Percentiles rank a stretch among this genome's conserved stretches.
phyloP scores from a whole-genome alignment of 2,113 vertebrate species.

The Ceyx melanurus region DNA sequence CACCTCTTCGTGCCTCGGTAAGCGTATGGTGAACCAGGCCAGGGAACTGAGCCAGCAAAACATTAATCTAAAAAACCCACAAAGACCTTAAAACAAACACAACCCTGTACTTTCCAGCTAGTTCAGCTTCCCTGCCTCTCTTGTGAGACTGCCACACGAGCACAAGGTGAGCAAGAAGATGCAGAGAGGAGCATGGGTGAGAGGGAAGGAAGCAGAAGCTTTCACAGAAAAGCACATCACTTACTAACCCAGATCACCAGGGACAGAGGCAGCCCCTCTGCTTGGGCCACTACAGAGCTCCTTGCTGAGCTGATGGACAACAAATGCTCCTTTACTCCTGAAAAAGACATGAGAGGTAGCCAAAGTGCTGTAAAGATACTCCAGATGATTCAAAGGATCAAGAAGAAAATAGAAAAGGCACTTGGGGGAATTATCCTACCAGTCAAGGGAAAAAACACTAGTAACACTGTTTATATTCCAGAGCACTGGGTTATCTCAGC shows the following conservation, averaged over 20 bases:
- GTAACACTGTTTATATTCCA: neutral
- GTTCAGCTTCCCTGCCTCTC: neutral
- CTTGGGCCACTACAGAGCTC: rapidly evolving
- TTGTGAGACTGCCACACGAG: neutral
- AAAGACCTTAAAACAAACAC: neutral
- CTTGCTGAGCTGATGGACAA: neutral
- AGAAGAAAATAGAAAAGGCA: neutral
- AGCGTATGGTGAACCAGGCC: rapidly evolving
- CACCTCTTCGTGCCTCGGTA: neutral
- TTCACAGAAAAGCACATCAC: too few species aligned
- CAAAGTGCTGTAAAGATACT: neutral
- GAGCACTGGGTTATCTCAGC: neutral
- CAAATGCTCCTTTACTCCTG: neutral
- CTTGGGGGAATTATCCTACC: neutral
- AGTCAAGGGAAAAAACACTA: neutral
- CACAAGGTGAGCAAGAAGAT: rapidly evolving
- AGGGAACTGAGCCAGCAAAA: neutral
- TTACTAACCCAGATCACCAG: neutral
- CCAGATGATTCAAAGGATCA: neutral
- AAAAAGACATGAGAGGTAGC: neutral
- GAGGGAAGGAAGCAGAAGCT: rapidly evolving
- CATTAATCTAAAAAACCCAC: neutral
- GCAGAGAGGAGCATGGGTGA: rapidly evolving
- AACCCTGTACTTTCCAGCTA: neutral
- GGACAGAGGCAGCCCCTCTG: neutral